Evolutionary conservation across 2,888 invertebrate genomes (phyloP).

Genomic region (Nymphalis c-album): DNA sequence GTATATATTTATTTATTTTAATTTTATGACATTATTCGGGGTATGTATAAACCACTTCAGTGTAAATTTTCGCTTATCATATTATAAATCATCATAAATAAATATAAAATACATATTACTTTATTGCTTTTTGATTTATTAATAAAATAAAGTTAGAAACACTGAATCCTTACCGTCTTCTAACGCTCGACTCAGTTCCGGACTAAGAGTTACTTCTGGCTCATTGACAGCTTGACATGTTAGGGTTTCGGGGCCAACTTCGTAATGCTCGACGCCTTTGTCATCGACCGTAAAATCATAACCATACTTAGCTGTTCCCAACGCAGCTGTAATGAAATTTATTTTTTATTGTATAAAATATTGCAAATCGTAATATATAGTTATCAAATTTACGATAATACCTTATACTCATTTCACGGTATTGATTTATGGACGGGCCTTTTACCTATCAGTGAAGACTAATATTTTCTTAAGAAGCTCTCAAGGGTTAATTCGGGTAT

Average conservation of each 20-base stretch:
- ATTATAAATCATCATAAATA: not conserved
- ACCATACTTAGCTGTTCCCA: conserved; percentile 55
- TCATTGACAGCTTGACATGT: conserved; percentile 54
- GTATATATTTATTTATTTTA: too few relatives aligned
- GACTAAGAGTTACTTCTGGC: conserved; percentile 47
- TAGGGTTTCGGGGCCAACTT: conserved; percentile 62
- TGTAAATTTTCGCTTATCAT: too few relatives aligned
- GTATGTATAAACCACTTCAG: not conserved
- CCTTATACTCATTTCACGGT: too few relatives aligned
- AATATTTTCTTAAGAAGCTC: too few relatives aligned
- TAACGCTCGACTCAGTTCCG: conserved; percentile 47
- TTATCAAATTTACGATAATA: too few relatives aligned
- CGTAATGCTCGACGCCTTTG: conserved; percentile 56
- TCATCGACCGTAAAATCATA: conserved; percentile 55
- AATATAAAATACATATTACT: not conserved
- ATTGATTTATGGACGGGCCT: too few relatives aligned
- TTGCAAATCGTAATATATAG: too few relatives aligned
- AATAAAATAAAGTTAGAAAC: not conserved
- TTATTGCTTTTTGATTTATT: not conserved
- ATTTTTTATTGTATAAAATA: not conserved
- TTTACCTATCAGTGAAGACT: too few relatives aligned
- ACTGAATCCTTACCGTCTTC: conserved; percentile 45
- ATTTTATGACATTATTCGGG: too few relatives aligned
- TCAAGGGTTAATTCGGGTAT: too few relatives aligned
- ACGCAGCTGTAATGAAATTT: conserved; percentile 46